Percentiles rank a stretch among this genome's conserved stretches.
Conservation (phyloP, 2,797 vertebrate genomes). For the Neosilurus hyrtlii region DNA sequence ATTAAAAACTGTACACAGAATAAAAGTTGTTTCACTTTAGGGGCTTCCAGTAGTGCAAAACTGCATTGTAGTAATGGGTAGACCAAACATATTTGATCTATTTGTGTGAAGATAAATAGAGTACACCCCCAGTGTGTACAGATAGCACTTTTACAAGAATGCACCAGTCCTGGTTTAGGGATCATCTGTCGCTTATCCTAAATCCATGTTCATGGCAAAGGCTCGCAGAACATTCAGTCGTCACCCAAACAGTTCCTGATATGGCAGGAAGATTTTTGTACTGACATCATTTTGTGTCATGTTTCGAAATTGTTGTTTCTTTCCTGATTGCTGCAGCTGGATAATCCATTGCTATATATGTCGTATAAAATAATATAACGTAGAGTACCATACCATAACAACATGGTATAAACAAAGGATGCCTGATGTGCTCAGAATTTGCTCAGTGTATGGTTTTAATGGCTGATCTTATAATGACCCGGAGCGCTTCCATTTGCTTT, state of each 20-base stretch:
- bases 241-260: slow-evolving; percentile 28
- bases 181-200: slow-evolving; percentile 46
- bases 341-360: background rate
- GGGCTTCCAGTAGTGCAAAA: background rate
- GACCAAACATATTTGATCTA: background rate
- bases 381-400: no score
- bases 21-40: background rate
- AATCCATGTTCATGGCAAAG: slow-evolving; percentile 50
- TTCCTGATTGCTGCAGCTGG: background rate
- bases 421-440: background rate
- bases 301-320: background rate
- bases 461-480: background rate
- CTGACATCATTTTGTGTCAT: background rate
- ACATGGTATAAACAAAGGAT: background rate
- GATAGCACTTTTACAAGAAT: slow-evolving; percentile 48
- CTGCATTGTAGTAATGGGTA: background rate
- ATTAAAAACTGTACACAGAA: background rate
- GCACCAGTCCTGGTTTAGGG: slow-evolving; percentile 27
- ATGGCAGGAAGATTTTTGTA: background rate
- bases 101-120: slow-evolving; percentile 25
- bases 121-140: slow-evolving; percentile 31
- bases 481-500: background rate
- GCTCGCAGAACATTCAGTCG: slow-evolving; percentile 45
- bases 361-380: background rate
- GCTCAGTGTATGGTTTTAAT: background rate